Conservation (phyloP, 64 coral and sea anemone genomes). For the Pocillopora verrucosa region DNA sequence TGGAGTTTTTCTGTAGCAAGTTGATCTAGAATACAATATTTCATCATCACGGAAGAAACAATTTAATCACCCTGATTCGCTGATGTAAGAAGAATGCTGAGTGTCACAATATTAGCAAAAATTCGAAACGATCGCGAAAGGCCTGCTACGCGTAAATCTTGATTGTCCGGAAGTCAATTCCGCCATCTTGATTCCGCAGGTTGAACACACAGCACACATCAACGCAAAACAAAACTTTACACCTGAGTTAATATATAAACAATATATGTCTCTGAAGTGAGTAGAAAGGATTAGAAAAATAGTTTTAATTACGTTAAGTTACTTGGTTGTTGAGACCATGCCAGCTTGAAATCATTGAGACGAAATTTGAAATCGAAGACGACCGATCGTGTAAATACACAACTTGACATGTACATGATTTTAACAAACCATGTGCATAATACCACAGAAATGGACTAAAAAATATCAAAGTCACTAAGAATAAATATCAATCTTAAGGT, state of each 20-base stretch:
- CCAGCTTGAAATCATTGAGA: background rate
- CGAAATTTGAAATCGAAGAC: conserved; percentile 20
- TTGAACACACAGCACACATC: background rate
- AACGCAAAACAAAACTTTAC: conserved; percentile 37
- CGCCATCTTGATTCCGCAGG: conserved; percentile 34
- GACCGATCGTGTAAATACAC: conserved; percentile 22
- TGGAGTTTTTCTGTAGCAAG: too few species aligned
- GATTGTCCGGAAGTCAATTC: conserved; percentile 34
- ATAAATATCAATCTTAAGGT: background rate
- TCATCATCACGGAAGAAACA: too few species aligned
- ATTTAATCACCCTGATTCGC: too few species aligned
- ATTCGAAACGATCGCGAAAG: background rate
- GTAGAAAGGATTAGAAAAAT: background rate
- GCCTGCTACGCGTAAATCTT: background rate
- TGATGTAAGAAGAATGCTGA: too few species aligned
- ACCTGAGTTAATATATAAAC: background rate
- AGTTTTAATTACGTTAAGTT: background rate
- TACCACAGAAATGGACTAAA: background rate
- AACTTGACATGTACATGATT: background rate
- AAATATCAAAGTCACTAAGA: background rate
- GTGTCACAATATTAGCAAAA: too few species aligned
- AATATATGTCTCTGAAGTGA: background rate
- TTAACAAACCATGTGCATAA: background rate
- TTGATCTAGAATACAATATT: too few species aligned
- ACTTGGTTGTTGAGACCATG: too few species aligned